Evolutionary conservation across 1,140 invertebrate species (phyloP).

Genomic region (Thalassaphorura encarpata): DNA sequence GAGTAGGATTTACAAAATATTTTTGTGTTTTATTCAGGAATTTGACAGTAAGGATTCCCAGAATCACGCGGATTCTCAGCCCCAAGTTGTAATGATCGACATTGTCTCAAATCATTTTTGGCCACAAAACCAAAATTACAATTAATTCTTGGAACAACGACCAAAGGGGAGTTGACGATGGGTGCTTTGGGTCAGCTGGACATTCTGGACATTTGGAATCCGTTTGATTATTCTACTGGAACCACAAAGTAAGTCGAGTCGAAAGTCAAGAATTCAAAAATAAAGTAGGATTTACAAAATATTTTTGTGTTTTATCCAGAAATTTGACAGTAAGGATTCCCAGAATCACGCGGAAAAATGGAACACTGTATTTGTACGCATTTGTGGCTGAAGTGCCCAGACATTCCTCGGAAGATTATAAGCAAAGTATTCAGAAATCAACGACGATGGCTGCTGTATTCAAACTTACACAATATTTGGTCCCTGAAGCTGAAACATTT

Average conservation of each 20-base stretch:
- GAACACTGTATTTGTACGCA: slow-evolving; percentile 59
- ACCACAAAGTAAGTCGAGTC: slow-evolving; percentile 13
- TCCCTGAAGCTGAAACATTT: slow-evolving; percentile 62
- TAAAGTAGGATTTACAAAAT: neutral
- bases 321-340: slow-evolving; percentile 55
- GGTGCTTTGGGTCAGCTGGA: slow-evolving; percentile 27
- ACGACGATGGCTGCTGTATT: slow-evolving; percentile 46
- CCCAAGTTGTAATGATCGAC: slow-evolving; percentile 50
- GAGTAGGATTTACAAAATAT: neutral
- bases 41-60: slow-evolving; percentile 53
- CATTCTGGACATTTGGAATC: slow-evolving; percentile 23
- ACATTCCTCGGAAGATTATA: slow-evolving; percentile 38
- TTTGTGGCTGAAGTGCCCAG: slow-evolving; percentile 42
- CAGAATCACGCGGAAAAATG: slow-evolving; percentile 59
- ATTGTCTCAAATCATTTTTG: slow-evolving; percentile 39
- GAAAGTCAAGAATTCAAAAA: neutral
- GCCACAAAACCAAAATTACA: slow-evolving; percentile 42
- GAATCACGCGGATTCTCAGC: slow-evolving; percentile 57
- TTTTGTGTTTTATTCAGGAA: slow-evolving; percentile 39
- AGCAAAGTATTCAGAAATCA: slow-evolving; percentile 42
- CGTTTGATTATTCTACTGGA: slow-evolving; percentile 29
- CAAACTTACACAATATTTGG: slow-evolving; percentile 53
- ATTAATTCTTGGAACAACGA: slow-evolving; percentile 42
- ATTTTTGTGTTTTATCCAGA: slow-evolving; percentile 36
- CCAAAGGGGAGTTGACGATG: slow-evolving; percentile 10